Percentiles rank a stretch among this genome's conserved stretches.
These are phyloP conservation scores for Cheilosia variabilis DNA, from an alignment of 2,888 invertebrate genomes.

Conservation along the genomic window DNA sequence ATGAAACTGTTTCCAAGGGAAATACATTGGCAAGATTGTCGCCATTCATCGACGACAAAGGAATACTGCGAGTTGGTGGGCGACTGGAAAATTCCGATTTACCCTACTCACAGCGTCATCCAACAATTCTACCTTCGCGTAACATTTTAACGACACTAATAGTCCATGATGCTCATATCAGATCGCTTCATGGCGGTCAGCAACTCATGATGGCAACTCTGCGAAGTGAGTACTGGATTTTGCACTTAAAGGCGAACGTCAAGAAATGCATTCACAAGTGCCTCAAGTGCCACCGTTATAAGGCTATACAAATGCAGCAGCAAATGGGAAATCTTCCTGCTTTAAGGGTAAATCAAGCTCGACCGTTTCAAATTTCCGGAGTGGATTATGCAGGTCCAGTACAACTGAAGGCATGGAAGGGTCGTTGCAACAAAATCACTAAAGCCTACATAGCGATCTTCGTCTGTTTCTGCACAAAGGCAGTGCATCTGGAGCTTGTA, in stretches of 20 bases:
- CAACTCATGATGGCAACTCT: slow-evolving; percentile 34
- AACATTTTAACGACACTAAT: background rate
- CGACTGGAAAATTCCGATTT: slow-evolving; percentile 18
- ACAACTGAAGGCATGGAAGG: background rate
- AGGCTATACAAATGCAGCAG: no score
- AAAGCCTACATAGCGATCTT: background rate
- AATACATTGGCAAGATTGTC: slow-evolving; percentile 13
- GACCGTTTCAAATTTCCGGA: no score
- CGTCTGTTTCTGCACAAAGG: background rate
- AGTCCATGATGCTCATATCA: slow-evolving; percentile 3
- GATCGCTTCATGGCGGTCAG: slow-evolving; percentile 19
- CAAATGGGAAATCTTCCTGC: no score
- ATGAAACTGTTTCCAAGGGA: background rate
- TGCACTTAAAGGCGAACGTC: background rate
- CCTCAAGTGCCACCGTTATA: no score
- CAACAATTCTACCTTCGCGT: slow-evolving; percentile 2
- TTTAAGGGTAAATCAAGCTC: no score
- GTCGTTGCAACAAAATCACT: background rate
- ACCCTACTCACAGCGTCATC: slow-evolving; percentile 12
- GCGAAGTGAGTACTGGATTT: slow-evolving; percentile 1
- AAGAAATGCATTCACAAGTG: no score
- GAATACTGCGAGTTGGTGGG: slow-evolving; percentile 15
- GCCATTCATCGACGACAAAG: slow-evolving; percentile 5
- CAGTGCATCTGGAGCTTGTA: slow-evolving; percentile 4
- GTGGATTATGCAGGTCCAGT: no score